Conservation (phyloP, 2,797 vertebrate species). For the Loris lydekkerianus region DNA sequence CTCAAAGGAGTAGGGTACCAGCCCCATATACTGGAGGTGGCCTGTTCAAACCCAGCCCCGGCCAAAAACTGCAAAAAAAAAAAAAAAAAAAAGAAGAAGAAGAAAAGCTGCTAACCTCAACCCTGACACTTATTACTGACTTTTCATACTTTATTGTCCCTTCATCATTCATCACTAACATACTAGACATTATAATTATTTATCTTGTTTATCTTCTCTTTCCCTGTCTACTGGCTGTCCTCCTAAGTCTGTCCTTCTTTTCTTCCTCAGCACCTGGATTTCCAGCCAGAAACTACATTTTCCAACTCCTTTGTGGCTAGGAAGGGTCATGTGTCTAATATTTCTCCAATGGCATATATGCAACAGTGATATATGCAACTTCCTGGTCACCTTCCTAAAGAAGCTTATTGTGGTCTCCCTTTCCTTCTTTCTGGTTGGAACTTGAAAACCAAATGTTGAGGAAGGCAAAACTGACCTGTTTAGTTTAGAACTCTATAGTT, state of each 20-base stretch:
- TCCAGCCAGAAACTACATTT: neutral
- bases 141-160: slow-evolving; percentile 11
- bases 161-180: slow-evolving; percentile 33
- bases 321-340: neutral
- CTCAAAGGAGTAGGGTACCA: too few species aligned
- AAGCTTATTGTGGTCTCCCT: neutral
- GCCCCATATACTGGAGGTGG: too few species aligned
- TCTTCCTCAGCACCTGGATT: slow-evolving; percentile 35
- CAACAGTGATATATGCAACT: slow-evolving; percentile 26
- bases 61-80: too few species aligned
- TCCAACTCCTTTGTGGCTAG: neutral
- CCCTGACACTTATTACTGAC: neutral
- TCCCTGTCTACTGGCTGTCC: neutral
- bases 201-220: neutral
- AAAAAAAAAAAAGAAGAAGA: too few species aligned
- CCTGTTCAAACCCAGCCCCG: too few species aligned
- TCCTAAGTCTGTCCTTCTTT: slow-evolving; percentile 24
- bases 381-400: slow-evolving; percentile 58
- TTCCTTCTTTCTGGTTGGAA: slow-evolving; percentile 14
- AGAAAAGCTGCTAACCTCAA: neutral
- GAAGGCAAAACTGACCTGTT: slow-evolving; percentile 20
- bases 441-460: slow-evolving; percentile 29
- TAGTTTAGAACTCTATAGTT: neutral
- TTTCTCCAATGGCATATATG: neutral
- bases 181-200: neutral